Percentiles rank a stretch among this genome's conserved stretches.
Conservation (phyloP, 2,113 vertebrate species). For the Cryptomyrus ogoouensis region DNA sequence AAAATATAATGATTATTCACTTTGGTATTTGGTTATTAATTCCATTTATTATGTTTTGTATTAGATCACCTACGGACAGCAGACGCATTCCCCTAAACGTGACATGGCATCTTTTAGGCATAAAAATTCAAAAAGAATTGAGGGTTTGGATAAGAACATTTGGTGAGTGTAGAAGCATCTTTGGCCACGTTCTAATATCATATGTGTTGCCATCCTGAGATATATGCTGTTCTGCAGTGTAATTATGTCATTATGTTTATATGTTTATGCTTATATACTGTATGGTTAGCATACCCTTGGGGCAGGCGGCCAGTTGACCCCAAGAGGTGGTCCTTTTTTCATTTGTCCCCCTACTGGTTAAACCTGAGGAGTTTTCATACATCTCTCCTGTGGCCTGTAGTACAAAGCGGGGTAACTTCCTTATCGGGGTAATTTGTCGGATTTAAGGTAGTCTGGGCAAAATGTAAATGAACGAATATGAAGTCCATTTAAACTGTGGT, state of each 20-base stretch:
- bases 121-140: slow-evolving; percentile 78
- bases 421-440: too few relatives aligned
- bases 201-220: background rate
- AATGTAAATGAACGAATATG: too few relatives aligned
- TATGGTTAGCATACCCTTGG: background rate
- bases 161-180: slow-evolving; percentile 68
- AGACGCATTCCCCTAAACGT: slow-evolving; percentile 46
- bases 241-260: background rate
- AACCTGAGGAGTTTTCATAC: background rate
- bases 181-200: background rate
- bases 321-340: background rate
- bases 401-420: too few relatives aligned
- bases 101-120: slow-evolving; percentile 71
- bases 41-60: background rate
- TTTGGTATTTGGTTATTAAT: background rate
- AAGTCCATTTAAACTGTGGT: too few relatives aligned
- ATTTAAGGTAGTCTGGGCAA: too few relatives aligned
- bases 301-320: background rate
- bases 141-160: slow-evolving; percentile 84
- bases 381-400: background rate
- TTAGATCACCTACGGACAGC: background rate
- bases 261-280: background rate
- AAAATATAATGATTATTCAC: background rate
- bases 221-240: background rate
- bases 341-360: background rate